Percentiles rank a stretch among this genome's conserved stretches.
These are phyloP conservation scores for Mixornis gularis DNA, from an alignment of 2,113 vertebrate species.

Conservation along the genomic window DNA sequence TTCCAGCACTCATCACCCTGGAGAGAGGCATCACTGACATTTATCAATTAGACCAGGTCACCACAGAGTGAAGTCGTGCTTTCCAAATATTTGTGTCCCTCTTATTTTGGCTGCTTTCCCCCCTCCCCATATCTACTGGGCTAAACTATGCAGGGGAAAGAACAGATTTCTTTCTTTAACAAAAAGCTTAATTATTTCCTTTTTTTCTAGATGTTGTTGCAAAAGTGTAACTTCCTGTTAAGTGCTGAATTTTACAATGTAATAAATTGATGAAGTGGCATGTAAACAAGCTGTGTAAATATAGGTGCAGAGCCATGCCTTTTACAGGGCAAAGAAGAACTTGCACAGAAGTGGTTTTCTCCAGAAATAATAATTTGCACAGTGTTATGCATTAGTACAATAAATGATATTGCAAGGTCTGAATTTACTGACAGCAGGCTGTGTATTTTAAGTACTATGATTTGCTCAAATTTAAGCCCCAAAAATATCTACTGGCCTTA, in stretches of 20 bases:
- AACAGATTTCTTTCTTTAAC: not conserved
- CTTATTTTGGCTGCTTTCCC: not conserved
- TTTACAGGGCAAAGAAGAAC: not conserved
- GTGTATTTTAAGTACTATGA: not conserved
- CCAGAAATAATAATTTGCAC: conserved; percentile 1
- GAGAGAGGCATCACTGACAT: not conserved
- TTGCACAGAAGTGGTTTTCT: not conserved
- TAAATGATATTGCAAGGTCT: not conserved
- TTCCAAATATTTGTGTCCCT: not conserved
- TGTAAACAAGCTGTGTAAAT: conserved; percentile 33
- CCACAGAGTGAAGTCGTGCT: not conserved
- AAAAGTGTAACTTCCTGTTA: not conserved
- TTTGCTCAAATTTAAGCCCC: not conserved
- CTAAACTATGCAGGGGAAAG: not conserved
- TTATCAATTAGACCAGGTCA: not conserved
- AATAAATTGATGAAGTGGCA: not conserved
- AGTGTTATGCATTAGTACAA: not conserved
- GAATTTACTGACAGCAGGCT: not conserved
- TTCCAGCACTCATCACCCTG: not conserved
- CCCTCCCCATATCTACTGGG: not conserved
- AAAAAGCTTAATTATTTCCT: not conserved
- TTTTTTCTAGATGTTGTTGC: not conserved
- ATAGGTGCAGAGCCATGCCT: not conserved
- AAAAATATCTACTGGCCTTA: not conserved
- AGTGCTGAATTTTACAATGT: not conserved